Evolutionary conservation across 2,888 invertebrate species (phyloP).

Genomic region (Microdon myrmicae): DNA sequence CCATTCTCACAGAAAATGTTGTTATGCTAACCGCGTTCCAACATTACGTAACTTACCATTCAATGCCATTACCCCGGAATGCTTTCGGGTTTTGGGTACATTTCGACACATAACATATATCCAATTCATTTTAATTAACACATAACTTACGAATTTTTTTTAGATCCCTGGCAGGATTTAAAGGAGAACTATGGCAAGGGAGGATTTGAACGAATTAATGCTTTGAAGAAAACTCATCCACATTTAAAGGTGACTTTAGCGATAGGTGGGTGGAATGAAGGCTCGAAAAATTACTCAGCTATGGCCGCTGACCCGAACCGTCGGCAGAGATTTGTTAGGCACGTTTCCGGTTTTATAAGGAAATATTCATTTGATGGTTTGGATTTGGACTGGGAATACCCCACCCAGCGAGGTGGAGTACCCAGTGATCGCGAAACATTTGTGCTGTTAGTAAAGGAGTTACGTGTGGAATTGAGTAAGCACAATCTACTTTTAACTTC

Average conservation of each 20-base stretch:
- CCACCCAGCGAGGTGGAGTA: conserved; percentile 79
- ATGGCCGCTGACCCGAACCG: conserved; percentile 74
- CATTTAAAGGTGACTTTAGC: conserved; percentile 80
- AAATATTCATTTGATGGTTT: conserved; percentile 66
- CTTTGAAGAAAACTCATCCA: conserved; percentile 74
- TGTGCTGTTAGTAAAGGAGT: conserved; percentile 79
- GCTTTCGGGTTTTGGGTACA: conserved; percentile 3
- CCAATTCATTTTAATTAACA: conserved; percentile 19
- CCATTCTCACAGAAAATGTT: conserved; percentile 24
- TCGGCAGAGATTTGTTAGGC: conserved; percentile 76
- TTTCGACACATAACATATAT: too few relatives aligned
- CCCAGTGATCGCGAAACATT: conserved; percentile 82
- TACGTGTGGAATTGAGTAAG: conserved; percentile 76
- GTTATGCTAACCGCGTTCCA: conserved; percentile 30
- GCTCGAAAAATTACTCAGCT: conserved; percentile 70
- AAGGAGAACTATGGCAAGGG: conserved; percentile 80
- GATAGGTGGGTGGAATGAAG: conserved; percentile 93
- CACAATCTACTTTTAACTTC: conserved; percentile 80
- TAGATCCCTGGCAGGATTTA: conserved; percentile 82
- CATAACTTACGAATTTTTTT: conserved; percentile 22
- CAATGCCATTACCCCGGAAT: conserved; percentile 1
- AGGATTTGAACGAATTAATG: conserved; percentile 76
- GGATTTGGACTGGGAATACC: conserved; percentile 84
- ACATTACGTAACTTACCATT: conserved; percentile 10
- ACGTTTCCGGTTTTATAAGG: conserved; percentile 74